phyloP scores from a whole-genome alignment of 1,140 invertebrate species.

The Choristoneura fumiferana region DNA sequence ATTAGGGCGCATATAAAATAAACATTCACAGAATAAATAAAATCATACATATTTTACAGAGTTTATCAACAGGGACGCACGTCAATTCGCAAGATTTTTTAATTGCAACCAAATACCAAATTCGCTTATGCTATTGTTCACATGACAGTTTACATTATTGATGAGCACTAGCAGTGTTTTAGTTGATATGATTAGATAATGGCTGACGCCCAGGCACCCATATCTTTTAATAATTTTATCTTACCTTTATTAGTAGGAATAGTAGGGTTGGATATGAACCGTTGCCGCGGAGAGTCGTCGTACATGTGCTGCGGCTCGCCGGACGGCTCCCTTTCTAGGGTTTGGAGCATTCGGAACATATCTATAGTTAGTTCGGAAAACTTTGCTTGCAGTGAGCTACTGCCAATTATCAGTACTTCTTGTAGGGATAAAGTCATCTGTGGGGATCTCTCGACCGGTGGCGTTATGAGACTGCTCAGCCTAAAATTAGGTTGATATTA shows the following conservation, averaged over 20 bases:
- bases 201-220: too few species aligned
- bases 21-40: too few species aligned
- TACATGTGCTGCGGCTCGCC: slow-evolving; percentile 90
- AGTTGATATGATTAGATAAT: too few species aligned
- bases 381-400: slow-evolving; percentile 96
- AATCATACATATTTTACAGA: too few species aligned
- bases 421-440: slow-evolving; percentile 93
- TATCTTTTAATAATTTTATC: too few species aligned
- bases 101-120: neutral
- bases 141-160: too few species aligned
- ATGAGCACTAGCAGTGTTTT: too few species aligned
- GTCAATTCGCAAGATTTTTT: too few species aligned
- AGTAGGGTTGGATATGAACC: slow-evolving; percentile 77
- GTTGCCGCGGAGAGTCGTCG: slow-evolving; percentile 92
- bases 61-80: too few species aligned
- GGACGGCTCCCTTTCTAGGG: slow-evolving; percentile 93
- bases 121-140: too few species aligned
- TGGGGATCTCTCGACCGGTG: slow-evolving; percentile 91
- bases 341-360: slow-evolving; percentile 98
- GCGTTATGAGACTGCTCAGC: slow-evolving; percentile 90
- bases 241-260: slow-evolving; percentile 43
- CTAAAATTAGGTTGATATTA: slow-evolving; percentile 63
- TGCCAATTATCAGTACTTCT: slow-evolving; percentile 97
- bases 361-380: slow-evolving; percentile 98
- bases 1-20: too few species aligned